Evolutionary conservation across 2,797 vertebrate genomes (phyloP), one percentile per base, ranked within the genome.

Genomic region (Eulemur rubriventer): DNA sequence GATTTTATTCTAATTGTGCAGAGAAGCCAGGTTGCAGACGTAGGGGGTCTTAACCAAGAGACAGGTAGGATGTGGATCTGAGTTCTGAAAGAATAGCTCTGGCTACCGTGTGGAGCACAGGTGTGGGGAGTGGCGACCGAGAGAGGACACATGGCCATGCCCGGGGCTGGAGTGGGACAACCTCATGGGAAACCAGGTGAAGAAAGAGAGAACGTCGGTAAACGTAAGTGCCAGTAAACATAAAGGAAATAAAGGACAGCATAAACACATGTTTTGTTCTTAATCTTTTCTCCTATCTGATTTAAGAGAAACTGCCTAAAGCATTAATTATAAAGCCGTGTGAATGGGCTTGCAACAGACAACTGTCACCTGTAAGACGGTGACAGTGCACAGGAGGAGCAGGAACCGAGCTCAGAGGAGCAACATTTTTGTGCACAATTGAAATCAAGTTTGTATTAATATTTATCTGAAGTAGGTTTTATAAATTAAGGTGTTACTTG

Each of bases 71-170:
- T 6, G 2, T 33, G 18, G 55, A n/a, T 65, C 13, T 43, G 33
- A 55, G 18, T 38, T 18, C 8, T 41, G 24, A n/a, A 4, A 79
- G 24, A 16, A 61, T 9, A 4, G 0, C 35, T 72, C 52, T n/a
- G 43, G 65, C 10, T 61, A 24, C 28, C 33, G 63, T 16, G 14
- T 20, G 10, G 41, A 35, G 26, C 20, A 38, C 6, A 18, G n/a
- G 7, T 50, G 2, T 61, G 13, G n/a, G n/a, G 20, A n/a, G 17
- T 9, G 18, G 69, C 2, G 13, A 12, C 11, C 12, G 0, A 48
- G 33, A 59, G 20, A n/a, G 4, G n/a, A 7, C 6, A n/a, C 59
- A 8, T 22, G 17, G 4, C 9, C 1, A 5, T 20, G 41, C 9
- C 2, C 22, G 11, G 12, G 28, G 22, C 16, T n/a, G 6, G 43